phyloP scores from a whole-genome alignment of 64 coral and sea anemone genomes.

The Acropora tenuis region DNA sequence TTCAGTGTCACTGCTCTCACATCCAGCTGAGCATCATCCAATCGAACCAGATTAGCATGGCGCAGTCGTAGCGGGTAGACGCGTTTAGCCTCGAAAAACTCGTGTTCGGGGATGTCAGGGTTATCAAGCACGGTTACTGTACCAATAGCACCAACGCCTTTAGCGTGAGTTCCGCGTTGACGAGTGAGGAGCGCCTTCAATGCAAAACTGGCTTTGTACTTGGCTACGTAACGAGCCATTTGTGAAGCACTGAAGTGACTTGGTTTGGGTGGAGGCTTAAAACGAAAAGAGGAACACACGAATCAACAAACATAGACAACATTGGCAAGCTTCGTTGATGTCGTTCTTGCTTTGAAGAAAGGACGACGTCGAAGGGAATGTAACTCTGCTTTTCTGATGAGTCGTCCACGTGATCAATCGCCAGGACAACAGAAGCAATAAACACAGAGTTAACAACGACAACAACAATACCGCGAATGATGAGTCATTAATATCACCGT shows the following conservation, averaged over 20 bases:
- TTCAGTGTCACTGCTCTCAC: constrained; percentile 74
- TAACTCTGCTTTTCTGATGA: too few species aligned
- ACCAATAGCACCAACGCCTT: constrained; percentile 80
- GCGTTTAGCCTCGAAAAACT: constrained; percentile 69
- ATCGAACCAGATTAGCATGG: constrained; percentile 51
- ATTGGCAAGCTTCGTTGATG: too few species aligned
- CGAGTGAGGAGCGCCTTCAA: constrained; percentile 41
- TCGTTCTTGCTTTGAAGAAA: too few species aligned
- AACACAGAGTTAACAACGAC: too few species aligned
- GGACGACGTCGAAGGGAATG: too few species aligned
- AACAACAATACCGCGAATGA: too few species aligned
- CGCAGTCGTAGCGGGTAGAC: constrained; percentile 82
- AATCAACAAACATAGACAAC: neutral
- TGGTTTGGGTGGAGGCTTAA: constrained; percentile 34
- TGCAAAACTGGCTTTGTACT: constrained; percentile 64
- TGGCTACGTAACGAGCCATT: constrained; percentile 25
- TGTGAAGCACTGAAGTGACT: constrained; percentile 45
- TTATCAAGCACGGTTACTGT: constrained; percentile 54
- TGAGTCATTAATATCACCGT: too few species aligned
- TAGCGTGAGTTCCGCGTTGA: constrained; percentile 78
- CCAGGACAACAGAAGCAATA: too few species aligned
- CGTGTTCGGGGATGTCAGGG: constrained; percentile 73
- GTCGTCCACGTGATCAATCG: too few species aligned
- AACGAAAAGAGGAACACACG: neutral
- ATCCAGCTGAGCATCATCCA: constrained; percentile 73